Conservation (phyloP, 2,888 invertebrate genomes). For the Blastobasis lacticolella region DNA sequence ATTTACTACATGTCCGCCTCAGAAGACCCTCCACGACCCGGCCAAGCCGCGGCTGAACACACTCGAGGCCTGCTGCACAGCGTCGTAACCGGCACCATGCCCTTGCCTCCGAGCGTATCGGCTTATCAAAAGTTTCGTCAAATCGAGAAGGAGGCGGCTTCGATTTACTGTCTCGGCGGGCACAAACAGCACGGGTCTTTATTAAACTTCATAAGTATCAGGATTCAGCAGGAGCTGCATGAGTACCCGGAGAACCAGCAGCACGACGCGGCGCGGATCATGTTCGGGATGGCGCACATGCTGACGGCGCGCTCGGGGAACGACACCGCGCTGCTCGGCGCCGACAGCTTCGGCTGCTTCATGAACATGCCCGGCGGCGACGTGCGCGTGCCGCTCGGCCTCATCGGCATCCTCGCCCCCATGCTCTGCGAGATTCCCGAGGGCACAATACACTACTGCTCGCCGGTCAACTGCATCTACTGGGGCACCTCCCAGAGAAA, state of each 20-base stretch:
- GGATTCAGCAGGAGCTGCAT: conserved; percentile 80
- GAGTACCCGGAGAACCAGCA: conserved; percentile 79
- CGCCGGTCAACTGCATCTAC: conserved; percentile 80
- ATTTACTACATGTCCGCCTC: conserved; percentile 77
- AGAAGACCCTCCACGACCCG: conserved; percentile 75
- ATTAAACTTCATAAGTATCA: conserved; percentile 76
- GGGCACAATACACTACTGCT: conserved; percentile 77
- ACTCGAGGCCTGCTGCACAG: conserved; percentile 76
- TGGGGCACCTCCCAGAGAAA: conserved; percentile 75
- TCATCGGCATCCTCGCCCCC: conserved; percentile 78
- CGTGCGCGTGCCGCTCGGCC: conserved; percentile 77
- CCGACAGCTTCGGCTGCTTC: conserved; percentile 52
- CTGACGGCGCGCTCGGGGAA: conserved; percentile 78
- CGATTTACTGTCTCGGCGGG: conserved; percentile 76
- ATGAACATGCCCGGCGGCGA: conserved; percentile 75
- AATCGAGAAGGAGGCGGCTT: conserved; percentile 78
- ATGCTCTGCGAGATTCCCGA: conserved; percentile 77
- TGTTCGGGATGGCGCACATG: conserved; percentile 78
- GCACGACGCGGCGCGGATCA: conserved; percentile 78
- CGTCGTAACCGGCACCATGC: conserved; percentile 76
- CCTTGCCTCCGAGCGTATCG: conserved; percentile 73
- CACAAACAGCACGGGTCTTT: conserved; percentile 77
- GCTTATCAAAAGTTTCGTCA: conserved; percentile 78
- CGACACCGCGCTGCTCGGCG: conserved; percentile 65
- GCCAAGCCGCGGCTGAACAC: conserved; percentile 63